These are phyloP conservation scores for Arion vulgaris DNA, from an alignment of 1,140 invertebrate genomes.

Conservation along the genomic window DNA sequence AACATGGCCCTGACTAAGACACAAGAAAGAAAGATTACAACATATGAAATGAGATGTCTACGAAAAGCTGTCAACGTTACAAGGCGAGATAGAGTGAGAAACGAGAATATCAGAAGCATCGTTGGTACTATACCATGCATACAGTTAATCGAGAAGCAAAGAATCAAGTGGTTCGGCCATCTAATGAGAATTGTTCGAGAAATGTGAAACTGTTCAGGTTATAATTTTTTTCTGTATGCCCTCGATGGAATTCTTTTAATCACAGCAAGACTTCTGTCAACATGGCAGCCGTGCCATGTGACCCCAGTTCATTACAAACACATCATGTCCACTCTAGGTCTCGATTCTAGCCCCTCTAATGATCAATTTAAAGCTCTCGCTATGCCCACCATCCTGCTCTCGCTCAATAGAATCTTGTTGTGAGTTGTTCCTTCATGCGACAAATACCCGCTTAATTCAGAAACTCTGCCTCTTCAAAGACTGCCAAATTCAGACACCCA, in stretches of 20 bases:
- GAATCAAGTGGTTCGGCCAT: too few relatives aligned
- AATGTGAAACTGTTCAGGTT: too few relatives aligned
- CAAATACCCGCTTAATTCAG: not conserved
- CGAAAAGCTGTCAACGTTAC: too few relatives aligned
- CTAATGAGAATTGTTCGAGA: too few relatives aligned
- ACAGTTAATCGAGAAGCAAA: too few relatives aligned
- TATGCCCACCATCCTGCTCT: not conserved
- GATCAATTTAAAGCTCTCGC: not conserved
- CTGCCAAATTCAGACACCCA: not conserved
- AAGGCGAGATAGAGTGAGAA: too few relatives aligned
- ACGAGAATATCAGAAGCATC: too few relatives aligned
- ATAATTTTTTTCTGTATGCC: too few relatives aligned
- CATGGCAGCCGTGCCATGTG: not conserved
- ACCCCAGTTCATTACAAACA: conserved; percentile 19
- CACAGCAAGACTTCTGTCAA: not conserved
- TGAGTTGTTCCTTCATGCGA: not conserved
- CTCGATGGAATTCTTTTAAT: not conserved
- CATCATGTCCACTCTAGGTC: not conserved
- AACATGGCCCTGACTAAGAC: too few relatives aligned
- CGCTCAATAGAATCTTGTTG: not conserved
- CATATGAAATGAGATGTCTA: too few relatives aligned
- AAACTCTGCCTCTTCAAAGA: not conserved
- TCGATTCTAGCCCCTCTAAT: not conserved
- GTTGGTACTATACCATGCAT: too few relatives aligned
- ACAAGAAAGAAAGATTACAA: too few relatives aligned